Evolutionary conservation across 2,888 invertebrate genomes (phyloP), one percentile per base, ranked within the genome.

Genomic region (Eilema depressum): DNA sequence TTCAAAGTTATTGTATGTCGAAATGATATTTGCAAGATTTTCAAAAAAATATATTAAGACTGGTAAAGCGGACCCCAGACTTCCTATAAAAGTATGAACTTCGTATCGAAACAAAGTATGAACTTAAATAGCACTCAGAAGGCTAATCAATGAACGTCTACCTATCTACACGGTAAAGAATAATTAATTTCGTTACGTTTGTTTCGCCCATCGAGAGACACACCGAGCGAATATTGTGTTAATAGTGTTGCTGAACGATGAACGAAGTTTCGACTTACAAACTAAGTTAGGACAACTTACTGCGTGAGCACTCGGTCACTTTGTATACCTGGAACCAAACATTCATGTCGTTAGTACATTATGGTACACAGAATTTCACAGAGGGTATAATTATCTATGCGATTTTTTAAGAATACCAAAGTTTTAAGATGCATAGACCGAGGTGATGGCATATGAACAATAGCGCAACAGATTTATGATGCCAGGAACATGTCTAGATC

Each of bases 291-390:
- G 23, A 20, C 57, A 57, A 66, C 66, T 66, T 57, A 66, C 65
- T 65, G 33, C 25, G 11, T 23, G 10, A 17, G 33, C 53, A 33
- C 11, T 57, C 12, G 33, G 14, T 25, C 53, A 57, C 33, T 23
- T 23, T 23, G 14, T 66, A 66, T 66, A 66, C 66, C 66, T 66
- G 57, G 33, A 66, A 66, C 30, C 33, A 66, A 57, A 57, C 14
- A 57, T 30, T 33, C 25, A 12, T 33, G 11, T 37, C 14, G 57
- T 66, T 37, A 66, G 57, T 66, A 56, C n/a, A n/a, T n/a, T 2
- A 17, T 23, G 17, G 65, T 14, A 65, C 25, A 47, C 41, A 66
- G n/a, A 26, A 53, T 0, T 53, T n/a, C n/a, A 53, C 0, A 53
- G 20, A 20, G 47, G 47, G n/a, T 10, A n/a, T 10, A 53, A 0